Base-by-base conservation (phyloP, 2,888 invertebrate genomes). In the Bruchidius siliquastri region DNA sequence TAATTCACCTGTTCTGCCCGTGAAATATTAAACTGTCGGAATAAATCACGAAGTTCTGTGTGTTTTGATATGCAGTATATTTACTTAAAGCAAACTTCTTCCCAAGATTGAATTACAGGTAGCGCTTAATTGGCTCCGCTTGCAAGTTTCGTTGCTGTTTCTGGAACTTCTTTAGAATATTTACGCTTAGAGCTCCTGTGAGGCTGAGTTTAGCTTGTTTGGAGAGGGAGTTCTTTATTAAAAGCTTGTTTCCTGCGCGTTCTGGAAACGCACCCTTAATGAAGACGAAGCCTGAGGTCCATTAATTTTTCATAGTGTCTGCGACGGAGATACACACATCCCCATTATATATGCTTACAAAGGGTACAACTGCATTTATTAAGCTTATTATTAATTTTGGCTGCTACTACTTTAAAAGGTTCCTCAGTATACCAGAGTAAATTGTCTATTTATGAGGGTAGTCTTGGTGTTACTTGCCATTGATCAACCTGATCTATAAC, bases 21-120 rank as follows among this genome's bases (percentile, higher is more conserved):
- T 74, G 74, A 73, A 76, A 74, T 76, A 76, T 76, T 74, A 72
- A 74, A 72, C 74, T 74, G 73, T 74, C 73, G 70, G 73, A 76
- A 76, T 76, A 74, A 76, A 76, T 76, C 74, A 76, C 71, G 69
- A 21, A n/a, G 69, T 73, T 72, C 74, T 30, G 70, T 72, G 70
- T 71, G 74, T 74, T 72, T 75, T 74, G 71, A 72, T 72, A 72
- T 76, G 72, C 69, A 73, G 68, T 73, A 69, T 69, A 72, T 75
- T 75, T 75, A 73, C 68, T 75, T 49, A 49, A 67, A 71, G 71
- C 32, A 67, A 72, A 76, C 72, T 69, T 74, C 73, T 71, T 73
- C 73, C 68, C 72, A 67, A 73, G 76, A 77, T 75, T 77, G 72
- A 75, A 77, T 72, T 73, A 74, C 75, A 74, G 73, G 77, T 74